Percentiles rank a stretch among this genome's conserved stretches.
Conservation (phyloP, 2,888 invertebrate genomes). For the Leptopilina drosophilae region DNA sequence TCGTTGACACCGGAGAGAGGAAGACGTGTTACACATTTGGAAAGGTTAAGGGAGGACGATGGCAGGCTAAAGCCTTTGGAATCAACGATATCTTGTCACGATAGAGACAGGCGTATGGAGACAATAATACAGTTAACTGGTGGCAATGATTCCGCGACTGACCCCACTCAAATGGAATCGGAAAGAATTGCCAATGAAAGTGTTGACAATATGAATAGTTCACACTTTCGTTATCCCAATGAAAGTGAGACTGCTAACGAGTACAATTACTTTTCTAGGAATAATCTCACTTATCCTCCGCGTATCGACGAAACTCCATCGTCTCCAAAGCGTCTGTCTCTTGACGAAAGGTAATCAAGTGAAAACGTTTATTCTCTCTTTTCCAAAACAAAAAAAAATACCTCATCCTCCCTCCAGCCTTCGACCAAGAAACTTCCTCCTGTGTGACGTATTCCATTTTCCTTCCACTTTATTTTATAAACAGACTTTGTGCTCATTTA, state of each 20-base stretch:
- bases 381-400: background rate
- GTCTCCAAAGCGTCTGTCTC: constrained; percentile 80
- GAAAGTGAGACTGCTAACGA: constrained; percentile 65
- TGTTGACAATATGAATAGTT: constrained; percentile 52
- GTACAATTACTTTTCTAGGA: constrained; percentile 71
- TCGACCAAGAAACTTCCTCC: background rate
- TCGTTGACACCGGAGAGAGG: constrained; percentile 60
- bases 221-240: constrained; percentile 65
- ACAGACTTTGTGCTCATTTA: no score
- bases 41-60: constrained; percentile 58
- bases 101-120: constrained; percentile 69
- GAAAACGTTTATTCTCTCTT: background rate
- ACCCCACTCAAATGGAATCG: constrained; percentile 55
- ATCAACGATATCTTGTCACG: constrained; percentile 44
- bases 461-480: no score
- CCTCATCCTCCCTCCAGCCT: constrained; percentile 24
- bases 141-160: constrained; percentile 48
- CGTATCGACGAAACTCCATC: constrained; percentile 70
- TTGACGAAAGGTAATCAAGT: constrained; percentile 78
- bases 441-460: background rate
- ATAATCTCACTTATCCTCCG: constrained; percentile 74
- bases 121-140: constrained; percentile 72
- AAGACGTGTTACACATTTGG: constrained; percentile 55
- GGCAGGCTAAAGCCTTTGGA: constrained; percentile 57
- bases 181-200: constrained; percentile 57